Evolutionary conservation across 2,888 invertebrate species (phyloP), one percentile per base, ranked within the genome.

Genomic region (Orchestes rusci): DNA sequence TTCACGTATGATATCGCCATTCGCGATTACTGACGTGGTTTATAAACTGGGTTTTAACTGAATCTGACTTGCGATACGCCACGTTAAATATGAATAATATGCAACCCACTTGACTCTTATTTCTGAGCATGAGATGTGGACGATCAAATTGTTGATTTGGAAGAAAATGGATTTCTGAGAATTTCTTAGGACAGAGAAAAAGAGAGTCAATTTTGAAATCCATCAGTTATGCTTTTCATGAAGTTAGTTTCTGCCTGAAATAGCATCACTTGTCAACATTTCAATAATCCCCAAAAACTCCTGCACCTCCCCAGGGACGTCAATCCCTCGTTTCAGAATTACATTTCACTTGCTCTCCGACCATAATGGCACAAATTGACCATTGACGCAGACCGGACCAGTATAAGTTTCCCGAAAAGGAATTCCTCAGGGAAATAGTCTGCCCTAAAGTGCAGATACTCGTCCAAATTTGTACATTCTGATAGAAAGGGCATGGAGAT

Each of bases 351-450:
- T 42, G 39, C 43, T 36, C 30, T 23, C 27, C 45, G 28, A 38
- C 48, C 44, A 48, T 48, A 48, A 48, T 48, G 38, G 48, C 40
- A 29, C 45, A 48, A 48, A 48, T 48, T 48, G 48, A 48, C 48
- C 48, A 45, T 48, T 45, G 48, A 45, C 42, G 41, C 20, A 41
- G 48, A 33, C 40, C 43, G 43, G 43, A 43, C 47, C 37, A 40
- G 48, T 39, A 48, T 48, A 48, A 48, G 43, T 43, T 48, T 43
- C 43, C 35, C 16, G 37, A 18, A 17, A 7, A 13, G 35, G 34
- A 34, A 36, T 27, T 48, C 48, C 40, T 43, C 20, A 17, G 43
- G 40, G 48, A 43, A n/a, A 12, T 13, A 8, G 30, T 36, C 35
- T 36, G 39, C 45, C 39, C 45, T 36, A 44, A 37, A 45, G 19